Evolutionary conservation across 2,797 vertebrate species (phyloP).

Genomic region (Acanthornis magna): DNA sequence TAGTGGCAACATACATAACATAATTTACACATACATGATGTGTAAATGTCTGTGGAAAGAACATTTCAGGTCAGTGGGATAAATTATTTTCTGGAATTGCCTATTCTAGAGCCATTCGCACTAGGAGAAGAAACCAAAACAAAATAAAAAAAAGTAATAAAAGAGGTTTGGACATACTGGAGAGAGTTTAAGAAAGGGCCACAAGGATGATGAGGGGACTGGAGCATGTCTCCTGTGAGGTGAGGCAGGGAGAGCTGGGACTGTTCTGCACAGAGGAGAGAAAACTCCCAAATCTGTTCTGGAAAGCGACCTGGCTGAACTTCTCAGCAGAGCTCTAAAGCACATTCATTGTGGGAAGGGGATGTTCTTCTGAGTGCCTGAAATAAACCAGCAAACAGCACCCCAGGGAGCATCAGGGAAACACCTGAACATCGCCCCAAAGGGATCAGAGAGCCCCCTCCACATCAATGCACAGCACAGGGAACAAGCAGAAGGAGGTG

Average conservation of each 20-base stretch:
- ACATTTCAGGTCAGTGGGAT: background rate
- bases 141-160: background rate
- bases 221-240: background rate
- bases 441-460: background rate
- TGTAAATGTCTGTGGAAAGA: background rate
- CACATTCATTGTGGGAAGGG: background rate
- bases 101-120: background rate
- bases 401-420: background rate
- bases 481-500: background rate
- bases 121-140: too few species aligned
- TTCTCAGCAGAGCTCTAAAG: background rate
- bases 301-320: background rate
- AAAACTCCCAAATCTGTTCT: background rate
- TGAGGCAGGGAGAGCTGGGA: background rate
- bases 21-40: too few species aligned
- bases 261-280: background rate
- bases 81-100: background rate
- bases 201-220: background rate
- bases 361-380: background rate
- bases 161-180: background rate
- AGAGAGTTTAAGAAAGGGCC: background rate
- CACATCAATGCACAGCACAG: background rate
- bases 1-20: background rate
- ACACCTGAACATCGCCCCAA: background rate
- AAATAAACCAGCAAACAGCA: background rate